Percentiles rank a stretch among this genome's conserved stretches.
Evolutionary conservation across 53 echinoderm and acorn worm genomes (phyloP).

Genomic region (Luidia sarsii): DNA sequence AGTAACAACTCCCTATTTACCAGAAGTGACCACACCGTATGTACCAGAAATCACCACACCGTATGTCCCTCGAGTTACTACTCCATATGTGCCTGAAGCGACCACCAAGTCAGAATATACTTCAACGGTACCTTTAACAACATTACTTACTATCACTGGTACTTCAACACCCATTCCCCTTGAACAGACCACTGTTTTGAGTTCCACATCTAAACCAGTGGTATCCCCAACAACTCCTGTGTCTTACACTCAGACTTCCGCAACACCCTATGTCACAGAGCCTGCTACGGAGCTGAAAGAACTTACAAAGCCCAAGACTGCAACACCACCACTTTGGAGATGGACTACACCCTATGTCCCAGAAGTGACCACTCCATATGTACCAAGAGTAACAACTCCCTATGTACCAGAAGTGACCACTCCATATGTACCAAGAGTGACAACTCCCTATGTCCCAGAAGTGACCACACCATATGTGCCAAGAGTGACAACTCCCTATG

Average conservation of each 20-base stretch:
- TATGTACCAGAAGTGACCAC: constrained; percentile 5
- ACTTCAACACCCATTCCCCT: not conserved
- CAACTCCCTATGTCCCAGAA: not conserved
- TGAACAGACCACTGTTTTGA: constrained; percentile 12
- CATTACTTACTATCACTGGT: not conserved
- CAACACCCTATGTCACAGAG: constrained; percentile 24
- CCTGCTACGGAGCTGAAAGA: constrained; percentile 4
- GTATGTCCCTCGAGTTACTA: not conserved
- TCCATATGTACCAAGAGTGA: constrained; percentile 1
- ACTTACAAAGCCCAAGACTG: not conserved
- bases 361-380: constrained; percentile 18
- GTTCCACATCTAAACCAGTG: not conserved
- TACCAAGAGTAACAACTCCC: constrained; percentile 11
- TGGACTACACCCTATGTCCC: not conserved
- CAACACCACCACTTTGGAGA: not conserved
- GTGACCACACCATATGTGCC: constrained; percentile 6
- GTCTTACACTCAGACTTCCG: not conserved
- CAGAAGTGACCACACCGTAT: constrained; percentile 3
- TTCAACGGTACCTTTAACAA: not conserved
- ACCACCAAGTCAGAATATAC: constrained; percentile 3
- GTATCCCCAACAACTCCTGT: not conserved
- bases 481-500: not conserved
- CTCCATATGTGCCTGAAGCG: constrained; percentile 7
- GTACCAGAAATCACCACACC: not conserved
- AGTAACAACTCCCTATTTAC: constrained; percentile 6